Base-by-base conservation (phyloP, 2,888 invertebrate species). In the Hydriomena furcata region DNA sequence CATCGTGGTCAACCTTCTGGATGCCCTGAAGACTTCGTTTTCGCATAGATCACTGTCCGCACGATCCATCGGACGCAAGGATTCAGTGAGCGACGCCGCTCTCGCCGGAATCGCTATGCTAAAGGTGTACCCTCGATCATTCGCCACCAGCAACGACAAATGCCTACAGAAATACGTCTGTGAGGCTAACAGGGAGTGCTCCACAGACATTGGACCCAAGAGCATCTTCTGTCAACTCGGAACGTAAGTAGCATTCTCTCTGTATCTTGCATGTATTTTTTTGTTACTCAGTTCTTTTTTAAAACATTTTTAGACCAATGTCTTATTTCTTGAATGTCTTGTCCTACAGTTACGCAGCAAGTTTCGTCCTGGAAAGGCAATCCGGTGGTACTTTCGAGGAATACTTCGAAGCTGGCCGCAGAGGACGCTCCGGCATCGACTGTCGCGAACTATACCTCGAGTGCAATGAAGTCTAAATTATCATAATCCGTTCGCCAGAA, bases 181-280 rank as follows among this genome's bases (percentile, higher is more conserved):
- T 76, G 96, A 97, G 68, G 97, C 97, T 13, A 97, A 96, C 82
- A 94, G 93, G 40, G 97, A 97, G 72, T 98, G 97, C 81, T 93
- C 95, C 20, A 91, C 93, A 38, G 97, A 96, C 76, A 94, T 94
- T 60, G 94, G 94, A 84, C 91, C 95, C 84, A 92, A 94, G 91
- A 95, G 96, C 69, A 94, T 97, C 67, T 96, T 97, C 93, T 97
- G 97, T 74, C 97, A 97, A 85, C 92, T 97, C 68, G 97, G 97
- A 94, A 96, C 96, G 97, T 97, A 89, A 95, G 96, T 93, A 59
- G 41, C 25, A 23, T 13, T 1, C n/a, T 12, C 35, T 28, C n/a
- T 12, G 8, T 8, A 10, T 3, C n/a, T 13, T n/a, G 6, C 12
- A 6, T 7, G 23, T 1, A n/a, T 11, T 7, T 41, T 2, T 23